Percentiles rank a stretch among this genome's conserved stretches.
Conservation (phyloP, 2,113 vertebrate species). For the Chaetodon trifascialis region DNA sequence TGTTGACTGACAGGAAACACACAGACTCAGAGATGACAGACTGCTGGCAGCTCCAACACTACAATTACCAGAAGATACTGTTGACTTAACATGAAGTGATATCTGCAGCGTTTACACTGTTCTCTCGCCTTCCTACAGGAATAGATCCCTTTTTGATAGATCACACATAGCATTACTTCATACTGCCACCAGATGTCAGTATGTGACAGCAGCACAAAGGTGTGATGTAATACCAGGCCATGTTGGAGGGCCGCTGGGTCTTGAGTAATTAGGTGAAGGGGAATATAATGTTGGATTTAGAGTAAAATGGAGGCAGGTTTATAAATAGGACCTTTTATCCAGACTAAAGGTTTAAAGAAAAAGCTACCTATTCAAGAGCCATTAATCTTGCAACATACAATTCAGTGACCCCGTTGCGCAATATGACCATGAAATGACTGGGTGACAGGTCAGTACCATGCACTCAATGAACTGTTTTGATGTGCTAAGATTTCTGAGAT, state of each 20-base stretch:
- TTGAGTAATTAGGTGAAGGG: constrained; percentile 68
- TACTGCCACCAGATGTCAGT: constrained; percentile 75
- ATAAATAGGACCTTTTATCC: constrained; percentile 52
- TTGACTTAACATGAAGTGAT: neutral
- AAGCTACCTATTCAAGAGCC: neutral
- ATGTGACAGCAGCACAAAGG: constrained; percentile 34
- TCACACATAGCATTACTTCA: neutral
- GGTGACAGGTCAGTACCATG: neutral
- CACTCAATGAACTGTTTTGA: neutral
- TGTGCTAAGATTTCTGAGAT: neutral
- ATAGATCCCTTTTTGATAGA: neutral
- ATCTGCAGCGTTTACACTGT: too few relatives aligned
- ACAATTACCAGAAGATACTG: neutral
- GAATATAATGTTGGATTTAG: constrained; percentile 41
- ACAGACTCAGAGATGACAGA: constrained; percentile 17
- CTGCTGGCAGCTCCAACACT: neutral
- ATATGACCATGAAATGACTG: neutral
- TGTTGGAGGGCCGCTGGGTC: constrained; percentile 44
- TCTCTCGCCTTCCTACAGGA: neutral
- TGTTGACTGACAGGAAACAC: constrained; percentile 86
- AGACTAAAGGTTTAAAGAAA: constrained; percentile 35
- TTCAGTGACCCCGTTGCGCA: neutral
- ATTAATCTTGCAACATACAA: neutral
- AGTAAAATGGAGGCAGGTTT: constrained; percentile 30
- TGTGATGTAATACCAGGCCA: constrained; percentile 57